Evolutionary conservation across 1,140 invertebrate species (phyloP).

Genomic region (Aphis craccivora): DNA sequence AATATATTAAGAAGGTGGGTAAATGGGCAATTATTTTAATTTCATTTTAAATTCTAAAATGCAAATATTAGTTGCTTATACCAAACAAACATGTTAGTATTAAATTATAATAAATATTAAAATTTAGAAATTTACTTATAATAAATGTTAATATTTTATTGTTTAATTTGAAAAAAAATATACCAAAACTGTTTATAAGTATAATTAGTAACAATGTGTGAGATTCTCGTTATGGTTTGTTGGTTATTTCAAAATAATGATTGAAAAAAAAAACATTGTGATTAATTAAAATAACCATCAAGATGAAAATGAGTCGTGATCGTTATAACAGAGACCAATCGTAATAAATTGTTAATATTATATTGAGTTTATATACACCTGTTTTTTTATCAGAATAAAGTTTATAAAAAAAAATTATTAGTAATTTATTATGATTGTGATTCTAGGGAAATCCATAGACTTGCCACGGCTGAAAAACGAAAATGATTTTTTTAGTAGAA

Average conservation of each 20-base stretch:
- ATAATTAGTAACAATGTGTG: neutral
- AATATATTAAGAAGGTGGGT: no score
- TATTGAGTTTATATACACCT: neutral
- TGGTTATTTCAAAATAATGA: neutral
- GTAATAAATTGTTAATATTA: neutral
- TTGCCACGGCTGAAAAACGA: constrained; percentile 20
- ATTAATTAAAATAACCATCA: constrained; percentile 12
- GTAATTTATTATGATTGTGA: neutral
- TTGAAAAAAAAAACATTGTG: constrained; percentile 8
- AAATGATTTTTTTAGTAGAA: constrained; percentile 12
- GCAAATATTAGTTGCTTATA: no score
- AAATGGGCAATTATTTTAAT: no score
- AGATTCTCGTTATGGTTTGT: neutral
- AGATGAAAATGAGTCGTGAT: neutral
- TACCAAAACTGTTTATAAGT: neutral
- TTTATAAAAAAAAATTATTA: neutral
- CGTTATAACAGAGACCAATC: neutral
- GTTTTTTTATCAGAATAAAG: neutral
- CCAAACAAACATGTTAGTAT: no score
- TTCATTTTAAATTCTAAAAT: no score
- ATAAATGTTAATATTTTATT: no score
- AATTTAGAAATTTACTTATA: no score
- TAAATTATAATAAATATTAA: no score
- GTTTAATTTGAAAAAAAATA: no score
- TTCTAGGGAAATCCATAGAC: neutral